These are phyloP conservation scores for Brachionichthys hirsutus DNA, from an alignment of 2,113 vertebrate genomes.

Conservation along the genomic window DNA sequence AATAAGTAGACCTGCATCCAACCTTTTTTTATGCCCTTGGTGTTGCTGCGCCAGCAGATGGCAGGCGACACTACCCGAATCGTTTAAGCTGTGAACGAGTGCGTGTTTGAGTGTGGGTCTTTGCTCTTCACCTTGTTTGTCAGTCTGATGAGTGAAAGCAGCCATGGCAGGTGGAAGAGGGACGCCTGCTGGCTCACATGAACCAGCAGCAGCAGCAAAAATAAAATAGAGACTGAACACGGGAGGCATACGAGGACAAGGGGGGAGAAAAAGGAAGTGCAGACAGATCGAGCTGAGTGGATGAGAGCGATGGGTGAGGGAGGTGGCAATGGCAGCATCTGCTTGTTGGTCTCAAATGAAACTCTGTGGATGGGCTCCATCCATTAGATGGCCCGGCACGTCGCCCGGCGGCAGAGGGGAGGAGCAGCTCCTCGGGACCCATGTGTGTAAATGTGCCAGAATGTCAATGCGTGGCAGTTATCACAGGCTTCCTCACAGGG, in stretches of 20 bases:
- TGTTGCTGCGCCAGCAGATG: conserved; percentile 55
- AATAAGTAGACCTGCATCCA: neutral
- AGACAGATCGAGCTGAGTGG: conserved; percentile 20
- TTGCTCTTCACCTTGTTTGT: conserved; percentile 50
- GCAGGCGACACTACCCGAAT: conserved; percentile 33
- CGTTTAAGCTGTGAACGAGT: neutral
- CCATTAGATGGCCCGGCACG: conserved; percentile 57
- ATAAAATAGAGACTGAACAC: conserved; percentile 12
- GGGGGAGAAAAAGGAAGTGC: conserved; percentile 29
- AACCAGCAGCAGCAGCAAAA: conserved; percentile 4
- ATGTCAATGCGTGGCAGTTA: conserved; percentile 47
- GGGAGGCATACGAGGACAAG: conserved; percentile 52
- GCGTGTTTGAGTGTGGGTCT: conserved; percentile 11
- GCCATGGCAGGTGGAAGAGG: conserved; percentile 30
- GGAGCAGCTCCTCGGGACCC: conserved; percentile 37
- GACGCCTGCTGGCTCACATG: conserved; percentile 36
- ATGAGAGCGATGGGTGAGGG: conserved; percentile 46
- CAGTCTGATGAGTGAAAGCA: conserved; percentile 43
- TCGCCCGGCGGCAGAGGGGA: conserved; percentile 52
- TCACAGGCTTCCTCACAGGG: conserved; percentile 23
- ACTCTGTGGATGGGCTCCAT: conserved; percentile 55
- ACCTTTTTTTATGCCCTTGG: neutral
- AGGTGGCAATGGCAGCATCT: conserved; percentile 43
- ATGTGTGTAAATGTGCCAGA: conserved; percentile 41
- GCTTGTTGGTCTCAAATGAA: conserved; percentile 68